Conservation (phyloP, 2,797 vertebrate species). For the Avahi laniger region DNA sequence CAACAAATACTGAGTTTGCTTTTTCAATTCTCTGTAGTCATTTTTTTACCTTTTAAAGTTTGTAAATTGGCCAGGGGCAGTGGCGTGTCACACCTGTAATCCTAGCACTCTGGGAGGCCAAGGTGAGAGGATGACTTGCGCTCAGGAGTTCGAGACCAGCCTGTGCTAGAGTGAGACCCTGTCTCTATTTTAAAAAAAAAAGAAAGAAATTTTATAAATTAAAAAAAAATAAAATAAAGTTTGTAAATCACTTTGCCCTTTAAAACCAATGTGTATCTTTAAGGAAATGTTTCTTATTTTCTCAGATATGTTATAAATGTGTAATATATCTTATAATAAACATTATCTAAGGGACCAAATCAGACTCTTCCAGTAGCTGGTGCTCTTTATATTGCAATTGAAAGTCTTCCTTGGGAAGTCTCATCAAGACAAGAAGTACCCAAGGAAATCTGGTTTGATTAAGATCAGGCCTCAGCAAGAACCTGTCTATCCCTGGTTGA, state of each 20-base stretch:
- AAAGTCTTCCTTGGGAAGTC: neutral
- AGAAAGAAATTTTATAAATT: too few relatives aligned
- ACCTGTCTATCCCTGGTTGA: neutral
- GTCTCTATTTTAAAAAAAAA: too few relatives aligned
- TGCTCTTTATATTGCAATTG: neutral
- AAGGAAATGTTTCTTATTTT: constrained; percentile 2
- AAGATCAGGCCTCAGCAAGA: neutral
- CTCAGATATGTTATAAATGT: neutral
- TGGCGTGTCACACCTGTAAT: too few relatives aligned
- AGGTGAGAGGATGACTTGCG: too few relatives aligned
- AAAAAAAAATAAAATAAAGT: too few relatives aligned
- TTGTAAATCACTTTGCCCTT: neutral
- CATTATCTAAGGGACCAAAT: neutral
- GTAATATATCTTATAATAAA: neutral
- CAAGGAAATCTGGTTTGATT: neutral
- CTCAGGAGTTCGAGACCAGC: too few relatives aligned
- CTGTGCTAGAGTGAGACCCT: too few relatives aligned
- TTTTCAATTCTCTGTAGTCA: neutral
- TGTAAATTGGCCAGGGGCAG: too few relatives aligned
- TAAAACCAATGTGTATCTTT: neutral
- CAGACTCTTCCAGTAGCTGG: neutral
- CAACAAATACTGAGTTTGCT: neutral
- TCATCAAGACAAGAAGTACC: neutral
- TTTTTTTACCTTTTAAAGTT: neutral
- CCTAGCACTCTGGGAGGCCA: too few relatives aligned